Base-by-base conservation (phyloP, 2,888 invertebrate species). In the Calameuta filiformis region DNA sequence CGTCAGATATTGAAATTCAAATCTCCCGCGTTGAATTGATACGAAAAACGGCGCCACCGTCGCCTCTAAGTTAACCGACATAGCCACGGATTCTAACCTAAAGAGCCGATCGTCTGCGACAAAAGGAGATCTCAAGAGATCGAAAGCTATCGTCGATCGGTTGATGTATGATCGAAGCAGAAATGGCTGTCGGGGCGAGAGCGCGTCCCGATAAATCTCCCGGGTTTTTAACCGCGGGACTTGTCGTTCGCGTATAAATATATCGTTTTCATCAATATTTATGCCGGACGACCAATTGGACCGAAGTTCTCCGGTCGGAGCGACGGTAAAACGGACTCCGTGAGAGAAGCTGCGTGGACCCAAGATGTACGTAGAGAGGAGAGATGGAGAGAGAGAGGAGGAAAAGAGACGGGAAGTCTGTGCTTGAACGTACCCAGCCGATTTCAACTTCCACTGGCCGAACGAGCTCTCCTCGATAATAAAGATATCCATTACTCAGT, bases 191-290 rank as follows among this genome's bases (percentile, higher is more conserved):
- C 89, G 86, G 85, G 87, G 87, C 85, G 83, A 80, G 85, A 83
- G 83, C 87, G 81, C 85, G 84, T 88, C 84, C 86, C 89, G 87
- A 90, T 89, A 90, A 90, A 90, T 90, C 90, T 90, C 84, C 80
- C 80, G 80, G 78, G 83, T 89, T 88, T 88, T 86, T 89, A 79
- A 78, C 75, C 73, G 71, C 73, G 69, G 84, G 87, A 87, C 88
- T 89, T 88, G 88, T 89, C 88, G 85, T 86, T 86, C 86, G 85
- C 85, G 85, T 89, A 89, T 89, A 89, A 89, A 89, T 86, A 87
- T 87, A 86, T 86, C 85, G 86, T 88, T 89, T 89, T 89, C 88
- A 89, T 89, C 88, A 89, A 89, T 89, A 89, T 89, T 87, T 87
- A 89, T 89, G 86, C 80, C 35, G 75, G 34, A 73, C 78, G 84